A percentile compares a stretch with the other conserved stretches of the same genome.
Conservation (phyloP, 2,797 vertebrate species). For the Odontamblyopus lacepedii region DNA sequence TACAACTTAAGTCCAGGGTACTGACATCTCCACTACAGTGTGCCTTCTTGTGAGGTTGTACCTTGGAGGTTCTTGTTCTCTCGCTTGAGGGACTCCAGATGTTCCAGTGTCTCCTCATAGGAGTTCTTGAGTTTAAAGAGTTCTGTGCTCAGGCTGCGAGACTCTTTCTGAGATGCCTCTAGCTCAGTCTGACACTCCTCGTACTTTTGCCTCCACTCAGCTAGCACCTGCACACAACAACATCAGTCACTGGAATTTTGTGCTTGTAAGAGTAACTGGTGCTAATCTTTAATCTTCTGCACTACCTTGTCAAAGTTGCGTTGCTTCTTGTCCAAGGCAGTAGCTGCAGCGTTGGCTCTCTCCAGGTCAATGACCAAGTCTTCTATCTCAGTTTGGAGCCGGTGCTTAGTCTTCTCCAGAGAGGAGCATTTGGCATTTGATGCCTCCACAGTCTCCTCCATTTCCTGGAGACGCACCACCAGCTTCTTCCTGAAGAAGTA, state of each 20-base stretch:
- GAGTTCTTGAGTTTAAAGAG: conserved; percentile 92
- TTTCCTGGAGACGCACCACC: conserved; percentile 86
- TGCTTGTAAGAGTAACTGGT: background rate
- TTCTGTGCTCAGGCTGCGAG: conserved; percentile 87
- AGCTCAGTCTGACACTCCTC: conserved; percentile 90
- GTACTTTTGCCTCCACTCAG: conserved; percentile 89
- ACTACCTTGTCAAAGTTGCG: conserved; percentile 87
- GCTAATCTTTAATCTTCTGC: background rate
- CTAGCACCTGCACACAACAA: conserved; percentile 64
- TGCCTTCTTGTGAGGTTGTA: conserved; percentile 42
- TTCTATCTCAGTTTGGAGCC: conserved; percentile 91
- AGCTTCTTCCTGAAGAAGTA: conserved; percentile 86
- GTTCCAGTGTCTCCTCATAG: conserved; percentile 89
- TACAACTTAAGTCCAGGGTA: background rate
- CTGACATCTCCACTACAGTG: background rate
- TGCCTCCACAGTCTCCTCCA: conserved; percentile 86
- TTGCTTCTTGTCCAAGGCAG: conserved; percentile 91
- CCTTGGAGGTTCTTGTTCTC: conserved; percentile 97
- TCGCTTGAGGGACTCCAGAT: conserved; percentile 87
- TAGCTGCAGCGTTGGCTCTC: conserved; percentile 82
- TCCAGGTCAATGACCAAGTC: conserved; percentile 89
- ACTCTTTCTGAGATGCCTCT: conserved; percentile 88
- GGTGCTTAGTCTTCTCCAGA: conserved; percentile 92
- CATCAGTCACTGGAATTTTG: background rate
- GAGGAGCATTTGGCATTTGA: conserved; percentile 91